Conservation (phyloP, 2,797 vertebrate genomes). For the Ctenopoma kingsleyae region DNA sequence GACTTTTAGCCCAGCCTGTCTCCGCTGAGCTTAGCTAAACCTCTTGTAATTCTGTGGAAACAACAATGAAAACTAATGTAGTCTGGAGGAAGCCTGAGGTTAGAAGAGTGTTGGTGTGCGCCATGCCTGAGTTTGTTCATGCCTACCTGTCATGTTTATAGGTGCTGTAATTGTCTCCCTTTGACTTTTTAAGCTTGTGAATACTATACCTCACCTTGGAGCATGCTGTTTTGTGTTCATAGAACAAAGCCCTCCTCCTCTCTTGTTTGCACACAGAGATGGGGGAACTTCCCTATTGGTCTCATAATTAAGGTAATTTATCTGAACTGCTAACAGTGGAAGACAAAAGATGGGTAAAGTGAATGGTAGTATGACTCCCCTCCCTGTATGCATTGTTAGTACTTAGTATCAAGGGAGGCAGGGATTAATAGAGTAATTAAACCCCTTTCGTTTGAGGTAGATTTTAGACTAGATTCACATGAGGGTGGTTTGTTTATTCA, state of each 20-base stretch:
- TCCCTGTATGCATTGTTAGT: conserved; percentile 63
- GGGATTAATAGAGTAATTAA: conserved; percentile 82
- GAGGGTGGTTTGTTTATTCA: conserved; percentile 71
- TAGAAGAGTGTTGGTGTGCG: conserved; percentile 7
- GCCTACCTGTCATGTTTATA: conserved; percentile 39
- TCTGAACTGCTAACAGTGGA: conserved; percentile 68
- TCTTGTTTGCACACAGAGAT: conserved; percentile 53
- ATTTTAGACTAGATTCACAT: conserved; percentile 77
- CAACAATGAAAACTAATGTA: conserved; percentile 16
- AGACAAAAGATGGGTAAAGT: conserved; percentile 69
- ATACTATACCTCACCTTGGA: conserved; percentile 49
- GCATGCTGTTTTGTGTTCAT: conserved; percentile 42
- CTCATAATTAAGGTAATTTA: conserved; percentile 79
- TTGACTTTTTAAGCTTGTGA: conserved; percentile 61
- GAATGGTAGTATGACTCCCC: conserved; percentile 63
- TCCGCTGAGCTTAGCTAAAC: conserved; percentile 49
- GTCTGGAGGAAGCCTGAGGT: conserved; percentile 14
- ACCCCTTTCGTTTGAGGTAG: conserved; percentile 75
- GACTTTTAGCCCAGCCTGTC: conserved; percentile 39
- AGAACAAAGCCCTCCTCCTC: conserved; percentile 47
- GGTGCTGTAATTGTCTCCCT: conserved; percentile 59
- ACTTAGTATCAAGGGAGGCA: conserved; percentile 62
- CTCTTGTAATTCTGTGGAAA: conserved; percentile 54
- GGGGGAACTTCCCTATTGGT: conserved; percentile 46
- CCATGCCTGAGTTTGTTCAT: conserved; percentile 27